Evolutionary conservation across 2,113 vertebrate species (phyloP).

Genomic region (Notothenia rossii): DNA sequence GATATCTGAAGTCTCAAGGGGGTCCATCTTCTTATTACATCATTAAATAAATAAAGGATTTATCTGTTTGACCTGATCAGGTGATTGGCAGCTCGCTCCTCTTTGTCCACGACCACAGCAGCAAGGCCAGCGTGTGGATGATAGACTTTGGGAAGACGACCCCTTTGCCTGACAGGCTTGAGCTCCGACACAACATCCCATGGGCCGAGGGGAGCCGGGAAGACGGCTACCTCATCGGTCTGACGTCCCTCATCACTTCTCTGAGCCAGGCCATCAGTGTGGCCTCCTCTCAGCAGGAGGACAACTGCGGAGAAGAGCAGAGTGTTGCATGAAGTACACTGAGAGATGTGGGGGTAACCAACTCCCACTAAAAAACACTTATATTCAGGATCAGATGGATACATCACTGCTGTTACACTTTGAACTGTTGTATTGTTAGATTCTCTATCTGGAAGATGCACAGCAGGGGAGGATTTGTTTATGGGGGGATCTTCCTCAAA

Average conservation of each 20-base stretch:
- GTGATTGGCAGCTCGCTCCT: constrained; percentile 87
- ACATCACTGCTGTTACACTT: constrained; percentile 3
- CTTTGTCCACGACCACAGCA: constrained; percentile 83
- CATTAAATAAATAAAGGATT: neutral
- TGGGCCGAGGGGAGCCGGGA: constrained; percentile 86
- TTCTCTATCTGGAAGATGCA: neutral
- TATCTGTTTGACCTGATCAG: constrained; percentile 62
- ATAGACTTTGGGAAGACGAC: constrained; percentile 89
- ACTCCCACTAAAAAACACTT: neutral
- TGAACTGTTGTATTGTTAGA: neutral
- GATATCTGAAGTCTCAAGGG: too few species aligned
- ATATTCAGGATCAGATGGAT: constrained; percentile 10
- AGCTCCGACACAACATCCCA: constrained; percentile 76
- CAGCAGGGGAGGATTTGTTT: constrained; percentile 15
- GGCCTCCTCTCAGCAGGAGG: constrained; percentile 51
- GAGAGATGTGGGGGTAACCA: neutral
- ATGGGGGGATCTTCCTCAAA: neutral
- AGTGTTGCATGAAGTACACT: constrained; percentile 29
- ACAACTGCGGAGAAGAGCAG: constrained; percentile 10
- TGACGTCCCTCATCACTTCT: constrained; percentile 78
- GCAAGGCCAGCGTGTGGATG: constrained; percentile 87
- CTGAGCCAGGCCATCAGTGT: constrained; percentile 73
- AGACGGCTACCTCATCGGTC: constrained; percentile 86
- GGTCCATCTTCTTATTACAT: too few species aligned
- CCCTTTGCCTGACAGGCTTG: constrained; percentile 53